Base-by-base conservation (phyloP, 2,113 vertebrate species). In the Colinus virginianus region DNA sequence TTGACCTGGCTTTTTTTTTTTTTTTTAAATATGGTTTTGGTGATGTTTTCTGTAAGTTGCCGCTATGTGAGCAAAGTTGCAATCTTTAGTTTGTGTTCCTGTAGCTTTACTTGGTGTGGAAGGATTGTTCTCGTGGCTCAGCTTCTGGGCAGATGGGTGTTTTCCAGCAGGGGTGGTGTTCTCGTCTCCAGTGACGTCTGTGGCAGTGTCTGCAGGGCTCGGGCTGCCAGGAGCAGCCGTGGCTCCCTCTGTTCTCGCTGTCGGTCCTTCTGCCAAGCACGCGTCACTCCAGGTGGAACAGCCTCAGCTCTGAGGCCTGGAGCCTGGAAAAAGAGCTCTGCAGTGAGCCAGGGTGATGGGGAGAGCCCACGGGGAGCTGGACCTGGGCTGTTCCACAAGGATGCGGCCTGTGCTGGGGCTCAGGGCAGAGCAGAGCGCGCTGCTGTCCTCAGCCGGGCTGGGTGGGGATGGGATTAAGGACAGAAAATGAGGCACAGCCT, bases 131-230 rank as follows among this genome's bases (percentile, higher is more conserved):
- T 40, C 16, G 30, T 69, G 42, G 61, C 43, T 19, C 19, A 38
- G 43, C 7, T 25, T 64, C 34, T 15, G 72, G 56, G 45, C 45
- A 74, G 71, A 25, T 11, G 43, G 45, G 45, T 62, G 34, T 49
- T 62, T 19, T 49, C 58, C 40, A 26, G 55, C 72, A 61, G 71
- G 66, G 28, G 17, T 17, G 12, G 45, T 34, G 64, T 34, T 62
- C 75, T 75, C 1, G 0, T 38, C 48, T 43, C 59, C 0, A 0
- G 34, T 42, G 77, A 17, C 4, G 2, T 22, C 36, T 0, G 1
- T 34, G 49, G 59, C 76, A 16, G 11, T 1, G 25, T 0, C 1
- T 42, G 55, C 55, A 30, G 34, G 34, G 45, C 32, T 78, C 46
- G 46, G 0, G 3, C 80, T 58, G 84, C 92, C 68, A 20, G 88